phyloP scores from a whole-genome alignment of 1,140 invertebrate species.

The Capitella teleta region DNA sequence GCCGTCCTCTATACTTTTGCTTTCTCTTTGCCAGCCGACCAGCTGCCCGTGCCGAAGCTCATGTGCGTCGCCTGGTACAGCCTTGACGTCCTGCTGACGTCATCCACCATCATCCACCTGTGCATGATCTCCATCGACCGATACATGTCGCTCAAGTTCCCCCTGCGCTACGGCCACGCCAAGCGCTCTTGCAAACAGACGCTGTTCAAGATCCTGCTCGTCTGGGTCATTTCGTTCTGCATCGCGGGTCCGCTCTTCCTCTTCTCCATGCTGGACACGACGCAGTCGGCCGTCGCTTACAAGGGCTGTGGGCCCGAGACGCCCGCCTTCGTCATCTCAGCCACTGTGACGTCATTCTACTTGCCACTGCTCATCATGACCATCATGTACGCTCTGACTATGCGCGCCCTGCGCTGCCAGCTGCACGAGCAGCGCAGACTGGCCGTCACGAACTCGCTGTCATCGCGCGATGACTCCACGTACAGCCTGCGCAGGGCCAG shows the following conservation, averaged over 20 bases:
- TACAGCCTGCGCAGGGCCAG: slow-evolving; percentile 3
- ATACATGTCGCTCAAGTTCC: slow-evolving; percentile 46
- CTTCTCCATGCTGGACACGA: slow-evolving; percentile 55
- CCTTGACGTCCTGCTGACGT: slow-evolving; percentile 80
- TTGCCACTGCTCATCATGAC: slow-evolving; percentile 85
- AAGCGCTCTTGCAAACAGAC: slow-evolving; percentile 38
- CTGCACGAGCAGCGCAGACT: slow-evolving; percentile 10
- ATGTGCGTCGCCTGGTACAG: slow-evolving; percentile 17
- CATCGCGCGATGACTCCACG: slow-evolving; percentile 1
- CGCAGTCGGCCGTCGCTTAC: slow-evolving; percentile 2
- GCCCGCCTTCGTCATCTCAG: slow-evolving; percentile 75
- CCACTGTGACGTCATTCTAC: slow-evolving; percentile 82
- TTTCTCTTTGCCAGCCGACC: slow-evolving; percentile 8
- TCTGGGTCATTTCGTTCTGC: slow-evolving; percentile 72
- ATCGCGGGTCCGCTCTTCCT: slow-evolving; percentile 74
- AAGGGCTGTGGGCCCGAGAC: slow-evolving; percentile 60
- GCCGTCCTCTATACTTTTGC: no score
- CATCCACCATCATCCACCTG: slow-evolving; percentile 87
- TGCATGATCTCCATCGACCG: slow-evolving; percentile 82
- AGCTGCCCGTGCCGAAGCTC: slow-evolving; percentile 11
- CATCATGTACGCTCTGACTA: slow-evolving; percentile 76
- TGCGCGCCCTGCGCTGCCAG: slow-evolving; percentile 41
- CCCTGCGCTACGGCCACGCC: slow-evolving; percentile 8
- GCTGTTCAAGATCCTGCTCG: slow-evolving; percentile 68
- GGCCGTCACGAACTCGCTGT: slow-evolving; percentile 7